phyloP scores from a whole-genome alignment of 2,888 invertebrate species.

The Hylaea fasciaria region DNA sequence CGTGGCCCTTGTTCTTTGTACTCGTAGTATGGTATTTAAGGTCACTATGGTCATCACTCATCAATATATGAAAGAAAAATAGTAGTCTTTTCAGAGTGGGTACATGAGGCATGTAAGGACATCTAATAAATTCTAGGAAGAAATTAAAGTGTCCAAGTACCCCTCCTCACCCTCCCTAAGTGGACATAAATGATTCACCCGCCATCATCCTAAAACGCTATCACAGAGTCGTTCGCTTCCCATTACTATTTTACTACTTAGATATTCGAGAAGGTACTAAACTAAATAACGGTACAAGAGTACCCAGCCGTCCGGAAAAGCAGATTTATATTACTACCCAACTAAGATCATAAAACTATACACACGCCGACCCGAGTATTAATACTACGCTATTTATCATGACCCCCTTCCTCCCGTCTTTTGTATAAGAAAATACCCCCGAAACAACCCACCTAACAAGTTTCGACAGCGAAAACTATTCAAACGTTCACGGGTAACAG shows the following conservation, averaged over 20 bases:
- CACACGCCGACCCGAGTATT: constrained; percentile 76
- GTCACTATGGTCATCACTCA: too few relatives aligned
- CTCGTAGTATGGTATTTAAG: too few relatives aligned
- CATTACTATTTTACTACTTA: constrained; percentile 45
- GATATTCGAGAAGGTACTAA: constrained; percentile 48
- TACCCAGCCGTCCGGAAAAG: constrained; percentile 69
- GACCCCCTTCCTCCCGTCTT: constrained; percentile 74
- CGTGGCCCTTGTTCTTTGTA: too few relatives aligned
- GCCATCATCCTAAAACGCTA: constrained; percentile 40
- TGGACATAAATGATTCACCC: constrained; percentile 28
- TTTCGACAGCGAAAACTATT: constrained; percentile 79
- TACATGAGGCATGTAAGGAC: background rate
- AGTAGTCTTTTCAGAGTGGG: too few relatives aligned
- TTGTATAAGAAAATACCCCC: constrained; percentile 81
- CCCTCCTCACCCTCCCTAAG: constrained; percentile 11
- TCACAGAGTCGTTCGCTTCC: constrained; percentile 41
- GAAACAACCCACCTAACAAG: constrained; percentile 76
- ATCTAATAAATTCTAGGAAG: background rate
- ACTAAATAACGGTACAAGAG: constrained; percentile 63
- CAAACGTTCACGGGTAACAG: constrained; percentile 78
- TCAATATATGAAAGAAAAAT: too few relatives aligned
- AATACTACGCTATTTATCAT: constrained; percentile 83
- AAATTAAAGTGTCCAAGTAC: background rate
- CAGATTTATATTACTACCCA: constrained; percentile 82
- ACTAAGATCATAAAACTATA: constrained; percentile 85